Base-by-base conservation (phyloP, 1,140 invertebrate species). In the Conus betulinus region DNA sequence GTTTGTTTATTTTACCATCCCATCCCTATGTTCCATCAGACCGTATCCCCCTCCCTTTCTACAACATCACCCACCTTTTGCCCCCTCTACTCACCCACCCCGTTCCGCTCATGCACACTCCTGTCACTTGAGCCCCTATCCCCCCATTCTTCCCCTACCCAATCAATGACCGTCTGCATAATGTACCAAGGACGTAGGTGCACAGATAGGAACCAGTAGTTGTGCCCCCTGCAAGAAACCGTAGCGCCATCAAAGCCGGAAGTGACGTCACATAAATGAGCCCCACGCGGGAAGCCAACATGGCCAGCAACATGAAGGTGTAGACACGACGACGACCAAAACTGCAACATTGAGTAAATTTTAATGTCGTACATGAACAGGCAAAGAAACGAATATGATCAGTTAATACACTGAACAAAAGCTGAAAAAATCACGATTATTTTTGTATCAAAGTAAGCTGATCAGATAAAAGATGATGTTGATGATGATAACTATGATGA, bases 151-250 rank as follows among this genome's bases (percentile, higher is more conserved):
- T 8, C 17, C 71, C 7, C n/a, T 8, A 17, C 7, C 71, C 1
- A 8, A 74, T 23, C 20, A 39, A 39, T 39, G 39, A 39, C 39
- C 0, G 39, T 39, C 39, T 39, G 39, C 39, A 39, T 39, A 39
- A 39, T 67, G 20, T 76, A 86, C 85, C 67, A 15, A 96, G 91
- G 97, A 97, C 91, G 97, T 97, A 5, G 97, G 97, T 78, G 96
- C 91, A 92, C 97, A 97, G 92, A 97, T 97, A 3, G 97, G 91
- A 74, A 97, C 96, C 8, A 97, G 97, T 15, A 97, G 94, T 0
- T 96, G 94, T 74, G 97, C 97, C 57, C 97, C 96, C 95, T 96
- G 97, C 13, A 83, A 84, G 4, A 92, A 92, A 67, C 91, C 93
- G 5, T 39, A 86, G 63, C n/a, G n/a, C 85, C 39, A 86, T 55